Evolutionary conservation across 2,888 invertebrate species (phyloP).

Genomic region (Leucoma salicis): DNA sequence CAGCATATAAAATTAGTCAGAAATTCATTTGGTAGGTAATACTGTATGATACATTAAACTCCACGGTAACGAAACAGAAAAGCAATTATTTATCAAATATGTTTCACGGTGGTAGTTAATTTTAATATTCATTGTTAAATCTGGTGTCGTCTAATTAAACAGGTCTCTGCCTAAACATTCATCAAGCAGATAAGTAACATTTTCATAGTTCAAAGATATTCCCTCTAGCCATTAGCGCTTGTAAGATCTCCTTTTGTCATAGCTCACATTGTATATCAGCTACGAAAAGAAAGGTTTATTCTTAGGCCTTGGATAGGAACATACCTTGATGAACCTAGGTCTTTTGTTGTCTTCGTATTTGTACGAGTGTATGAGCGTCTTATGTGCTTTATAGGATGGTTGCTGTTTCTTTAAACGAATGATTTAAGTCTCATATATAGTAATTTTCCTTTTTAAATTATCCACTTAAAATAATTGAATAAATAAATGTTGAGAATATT

Average conservation of each 20-base stretch:
- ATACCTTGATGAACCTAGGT: slow-evolving; percentile 37
- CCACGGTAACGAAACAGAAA: not conserved
- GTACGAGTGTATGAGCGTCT: too few species aligned
- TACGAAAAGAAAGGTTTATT: slow-evolving; percentile 48
- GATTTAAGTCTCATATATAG: too few species aligned
- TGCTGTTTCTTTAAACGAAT: too few species aligned
- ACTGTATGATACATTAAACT: too few species aligned
- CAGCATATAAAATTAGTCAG: slow-evolving; percentile 18
- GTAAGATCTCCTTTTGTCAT: slow-evolving; percentile 57
- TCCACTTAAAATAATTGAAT: too few species aligned
- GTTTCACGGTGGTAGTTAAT: not conserved
- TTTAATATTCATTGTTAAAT: slow-evolving; percentile 26
- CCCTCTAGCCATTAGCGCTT: slow-evolving; percentile 55
- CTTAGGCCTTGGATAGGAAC: slow-evolving; percentile 33
- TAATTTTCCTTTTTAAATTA: too few species aligned
- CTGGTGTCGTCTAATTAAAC: slow-evolving; percentile 20
- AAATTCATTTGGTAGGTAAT: too few species aligned
- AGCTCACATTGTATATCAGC: slow-evolving; percentile 38
- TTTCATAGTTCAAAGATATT: slow-evolving; percentile 56
- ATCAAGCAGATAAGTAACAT: slow-evolving; percentile 50
- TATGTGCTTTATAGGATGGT: too few species aligned
- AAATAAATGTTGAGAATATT: too few species aligned
- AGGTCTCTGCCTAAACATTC: slow-evolving; percentile 47
- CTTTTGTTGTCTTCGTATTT: slow-evolving; percentile 15
- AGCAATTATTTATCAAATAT: not conserved